These are phyloP conservation scores for Montipora foliosa DNA, from an alignment of 64 coral and sea anemone species.

Conservation along the genomic window DNA sequence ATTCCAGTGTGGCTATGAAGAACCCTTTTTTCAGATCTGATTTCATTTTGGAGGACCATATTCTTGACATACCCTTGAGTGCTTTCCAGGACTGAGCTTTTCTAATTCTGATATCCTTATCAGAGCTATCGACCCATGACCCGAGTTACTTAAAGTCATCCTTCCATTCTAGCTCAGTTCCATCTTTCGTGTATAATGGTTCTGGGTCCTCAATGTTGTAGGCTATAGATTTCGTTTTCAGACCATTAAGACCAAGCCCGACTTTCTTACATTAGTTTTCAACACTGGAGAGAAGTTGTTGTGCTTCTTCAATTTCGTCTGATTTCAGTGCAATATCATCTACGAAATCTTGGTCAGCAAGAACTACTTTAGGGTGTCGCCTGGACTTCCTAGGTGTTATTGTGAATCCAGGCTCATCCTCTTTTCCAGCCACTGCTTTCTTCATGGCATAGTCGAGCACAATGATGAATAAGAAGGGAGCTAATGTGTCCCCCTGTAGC, in stretches of 20 bases:
- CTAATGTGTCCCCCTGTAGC: neutral
- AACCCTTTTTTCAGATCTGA: too few relatives aligned
- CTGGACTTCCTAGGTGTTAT: neutral
- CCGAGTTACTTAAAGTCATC: too few relatives aligned
- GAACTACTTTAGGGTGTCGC: neutral
- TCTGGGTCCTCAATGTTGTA: too few relatives aligned
- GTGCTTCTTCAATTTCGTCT: conserved; percentile 1
- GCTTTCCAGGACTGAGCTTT: too few relatives aligned
- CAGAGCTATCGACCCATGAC: too few relatives aligned
- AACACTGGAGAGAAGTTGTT: neutral
- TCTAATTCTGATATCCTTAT: too few relatives aligned
- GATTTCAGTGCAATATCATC: conserved; percentile 14
- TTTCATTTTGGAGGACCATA: too few relatives aligned
- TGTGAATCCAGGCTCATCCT: neutral
- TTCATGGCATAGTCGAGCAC: neutral
- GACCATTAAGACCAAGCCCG: neutral
- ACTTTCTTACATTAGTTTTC: neutral
- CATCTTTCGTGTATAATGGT: too few relatives aligned
- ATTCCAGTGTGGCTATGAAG: too few relatives aligned
- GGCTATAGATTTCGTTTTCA: neutral
- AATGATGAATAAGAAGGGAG: neutral
- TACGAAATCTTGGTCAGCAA: neutral
- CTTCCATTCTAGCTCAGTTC: too few relatives aligned
- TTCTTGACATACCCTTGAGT: too few relatives aligned
- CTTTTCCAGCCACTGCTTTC: neutral